Percentiles rank a stretch among this genome's conserved stretches.
Conservation (phyloP, 1,140 invertebrate species). For the Vanessa atalanta region DNA sequence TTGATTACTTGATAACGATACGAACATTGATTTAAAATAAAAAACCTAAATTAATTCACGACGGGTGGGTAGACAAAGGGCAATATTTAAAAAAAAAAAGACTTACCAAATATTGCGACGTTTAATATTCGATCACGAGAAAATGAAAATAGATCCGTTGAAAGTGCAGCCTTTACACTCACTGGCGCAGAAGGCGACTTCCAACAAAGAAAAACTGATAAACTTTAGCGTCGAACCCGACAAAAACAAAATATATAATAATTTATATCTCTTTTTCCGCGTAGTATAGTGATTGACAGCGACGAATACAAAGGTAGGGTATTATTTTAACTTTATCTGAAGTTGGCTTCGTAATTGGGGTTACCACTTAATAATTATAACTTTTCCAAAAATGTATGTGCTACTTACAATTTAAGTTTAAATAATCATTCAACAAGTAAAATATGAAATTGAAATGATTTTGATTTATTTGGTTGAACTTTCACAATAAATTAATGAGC, state of each 20-base stretch:
- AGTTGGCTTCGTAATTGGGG: conserved; percentile 47
- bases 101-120: conserved; percentile 42
- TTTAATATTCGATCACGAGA: conserved; percentile 6
- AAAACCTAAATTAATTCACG: background rate
- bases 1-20: background rate
- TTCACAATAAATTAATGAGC: background rate
- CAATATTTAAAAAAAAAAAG: conserved; percentile 7
- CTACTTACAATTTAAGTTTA: background rate
- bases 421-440: background rate
- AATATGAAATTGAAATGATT: background rate
- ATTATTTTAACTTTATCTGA: conserved; percentile 51
- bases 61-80: background rate
- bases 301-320: conserved; percentile 51
- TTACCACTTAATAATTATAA: conserved; percentile 33
- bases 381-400: background rate
- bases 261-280: conserved; percentile 32
- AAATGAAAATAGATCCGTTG: conserved; percentile 47
- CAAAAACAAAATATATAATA: conserved; percentile 57
- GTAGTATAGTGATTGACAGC: conserved; percentile 29
- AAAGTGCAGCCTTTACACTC: conserved; percentile 78
- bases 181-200: conserved; percentile 78
- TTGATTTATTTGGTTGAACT: background rate
- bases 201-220: conserved; percentile 67
- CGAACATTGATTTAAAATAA: background rate
- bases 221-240: conserved; percentile 47